Percentiles rank a stretch among this genome's conserved stretches.
phyloP scores from a whole-genome alignment of 1,140 invertebrate species.

The Anastatus disparis region DNA sequence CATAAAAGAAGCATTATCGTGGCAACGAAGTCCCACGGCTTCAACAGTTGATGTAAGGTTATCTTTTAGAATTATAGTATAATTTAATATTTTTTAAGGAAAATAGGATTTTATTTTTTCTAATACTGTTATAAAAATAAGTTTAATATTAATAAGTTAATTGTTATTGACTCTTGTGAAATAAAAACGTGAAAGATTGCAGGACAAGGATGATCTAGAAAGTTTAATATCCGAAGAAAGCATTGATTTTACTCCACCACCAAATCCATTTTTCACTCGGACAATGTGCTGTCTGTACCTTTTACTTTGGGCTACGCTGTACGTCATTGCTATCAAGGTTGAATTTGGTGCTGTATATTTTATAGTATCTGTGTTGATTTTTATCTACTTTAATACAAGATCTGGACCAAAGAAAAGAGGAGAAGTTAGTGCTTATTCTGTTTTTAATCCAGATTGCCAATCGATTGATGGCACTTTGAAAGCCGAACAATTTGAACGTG shows the following conservation, averaged over 20 bases:
- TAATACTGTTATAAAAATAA: too few relatives aligned
- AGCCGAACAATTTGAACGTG: conserved; percentile 92
- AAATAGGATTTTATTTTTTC: too few relatives aligned
- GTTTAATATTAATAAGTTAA: too few relatives aligned
- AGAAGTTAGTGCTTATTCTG: conserved; percentile 95
- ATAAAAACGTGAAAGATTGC: conserved; percentile 45
- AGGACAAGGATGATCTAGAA: conserved; percentile 53
- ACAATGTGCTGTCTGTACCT: conserved; percentile 64
- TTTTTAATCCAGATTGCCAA: conserved; percentile 95
- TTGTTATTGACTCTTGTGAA: too few relatives aligned
- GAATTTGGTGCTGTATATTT: conserved; percentile 94
- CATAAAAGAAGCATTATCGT: conserved; percentile 47
- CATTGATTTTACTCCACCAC: conserved; percentile 43
- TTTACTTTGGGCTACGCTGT: conserved; percentile 75
- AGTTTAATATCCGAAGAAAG: conserved; percentile 50
- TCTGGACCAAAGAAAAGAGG: conserved; percentile 75
- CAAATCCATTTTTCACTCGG: conserved; percentile 43
- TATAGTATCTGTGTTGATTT: conserved; percentile 79
- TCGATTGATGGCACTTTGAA: conserved; percentile 93
- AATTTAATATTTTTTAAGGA: background rate
- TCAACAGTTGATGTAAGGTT: conserved; percentile 52
- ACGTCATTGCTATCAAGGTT: conserved; percentile 76
- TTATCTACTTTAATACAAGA: conserved; percentile 87
- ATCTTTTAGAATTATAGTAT: conserved; percentile 20
- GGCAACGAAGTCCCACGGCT: conserved; percentile 38